Evolutionary conservation across 2,888 invertebrate genomes (phyloP).

Genomic region (Drosophila yooni): DNA sequence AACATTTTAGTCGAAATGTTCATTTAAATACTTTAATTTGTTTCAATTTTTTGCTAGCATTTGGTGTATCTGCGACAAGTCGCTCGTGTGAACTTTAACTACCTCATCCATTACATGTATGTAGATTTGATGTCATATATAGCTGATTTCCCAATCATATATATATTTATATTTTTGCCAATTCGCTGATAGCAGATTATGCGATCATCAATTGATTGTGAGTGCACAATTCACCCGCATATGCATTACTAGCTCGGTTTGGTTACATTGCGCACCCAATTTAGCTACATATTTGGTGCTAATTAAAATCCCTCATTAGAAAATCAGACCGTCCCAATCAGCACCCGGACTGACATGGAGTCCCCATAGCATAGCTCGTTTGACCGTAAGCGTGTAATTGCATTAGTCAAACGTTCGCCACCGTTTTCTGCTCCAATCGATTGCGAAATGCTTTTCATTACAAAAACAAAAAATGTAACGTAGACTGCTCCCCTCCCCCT

Average conservation of each 20-base stretch:
- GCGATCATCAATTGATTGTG: background rate
- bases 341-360: slow-evolving; percentile 24
- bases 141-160: background rate
- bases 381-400: slow-evolving; percentile 80
- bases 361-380: slow-evolving; percentile 57
- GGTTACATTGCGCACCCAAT: slow-evolving; percentile 22
- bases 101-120: background rate
- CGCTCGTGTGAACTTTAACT: background rate
- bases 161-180: background rate
- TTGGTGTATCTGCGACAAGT: background rate
- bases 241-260: slow-evolving; percentile 1
- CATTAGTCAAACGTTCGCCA: slow-evolving; percentile 65
- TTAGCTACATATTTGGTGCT: slow-evolving; percentile 70
- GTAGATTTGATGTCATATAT: background rate
- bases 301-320: slow-evolving; percentile 80
- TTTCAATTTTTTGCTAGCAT: background rate
- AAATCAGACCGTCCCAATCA: slow-evolving; percentile 67
- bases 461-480: slow-evolving; percentile 27
- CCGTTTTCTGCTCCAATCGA: slow-evolving; percentile 44
- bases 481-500: background rate
- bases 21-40: background rate
- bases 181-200: background rate
- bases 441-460: slow-evolving; percentile 74
- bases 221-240: slow-evolving; percentile 8
- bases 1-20: background rate